Evolutionary conservation across 1,140 invertebrate species (phyloP).

Genomic region (Brachystomella parvula): DNA sequence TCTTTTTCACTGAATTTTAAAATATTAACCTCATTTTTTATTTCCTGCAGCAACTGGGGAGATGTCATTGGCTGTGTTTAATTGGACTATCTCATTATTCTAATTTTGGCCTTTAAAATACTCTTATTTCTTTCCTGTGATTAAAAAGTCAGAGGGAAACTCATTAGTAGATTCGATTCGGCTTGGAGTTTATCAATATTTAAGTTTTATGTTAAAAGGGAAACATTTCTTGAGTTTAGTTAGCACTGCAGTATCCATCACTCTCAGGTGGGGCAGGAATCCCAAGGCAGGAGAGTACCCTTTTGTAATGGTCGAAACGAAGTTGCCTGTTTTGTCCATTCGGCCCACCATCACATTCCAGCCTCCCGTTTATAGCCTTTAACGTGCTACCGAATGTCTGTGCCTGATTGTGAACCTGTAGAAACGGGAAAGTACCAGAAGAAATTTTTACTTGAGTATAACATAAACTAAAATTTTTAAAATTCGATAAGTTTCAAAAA

Average conservation of each 20-base stretch:
- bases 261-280: constrained; percentile 4
- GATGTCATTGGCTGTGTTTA: constrained; percentile 15
- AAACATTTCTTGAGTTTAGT: neutral
- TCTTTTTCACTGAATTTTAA: neutral
- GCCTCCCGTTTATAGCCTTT: constrained; percentile 20
- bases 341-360: constrained; percentile 26
- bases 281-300: neutral
- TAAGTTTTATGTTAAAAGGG: neutral
- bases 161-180: too few relatives aligned
- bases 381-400: constrained; percentile 18
- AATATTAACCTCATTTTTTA: neutral
- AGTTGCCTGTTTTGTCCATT: constrained; percentile 5
- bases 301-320: constrained; percentile 18
- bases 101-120: too few relatives aligned
- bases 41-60: constrained; percentile 10
- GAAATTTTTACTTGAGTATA: too few relatives aligned
- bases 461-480: too few relatives aligned
- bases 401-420: constrained; percentile 19
- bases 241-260: constrained; percentile 14
- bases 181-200: neutral
- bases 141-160: too few relatives aligned
- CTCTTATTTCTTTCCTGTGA: too few relatives aligned
- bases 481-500: too few relatives aligned
- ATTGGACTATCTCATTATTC: too few relatives aligned
- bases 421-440: too few relatives aligned